Evolutionary conservation across 2,113 vertebrate species (phyloP).

Genomic region (Phyllostomus discolor): DNA sequence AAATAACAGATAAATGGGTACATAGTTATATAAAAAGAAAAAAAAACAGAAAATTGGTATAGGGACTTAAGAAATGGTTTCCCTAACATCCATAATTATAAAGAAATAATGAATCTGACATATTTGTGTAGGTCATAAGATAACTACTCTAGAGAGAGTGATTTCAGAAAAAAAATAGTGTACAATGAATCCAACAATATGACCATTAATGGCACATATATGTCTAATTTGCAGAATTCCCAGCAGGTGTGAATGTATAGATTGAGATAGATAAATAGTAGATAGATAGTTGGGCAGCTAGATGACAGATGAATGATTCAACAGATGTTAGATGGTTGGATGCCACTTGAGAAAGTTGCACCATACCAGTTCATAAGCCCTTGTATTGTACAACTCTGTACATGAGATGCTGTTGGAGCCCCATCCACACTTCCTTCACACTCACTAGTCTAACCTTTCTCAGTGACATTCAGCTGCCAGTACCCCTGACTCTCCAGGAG

Average conservation of each 20-base stretch:
- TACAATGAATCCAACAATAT: not conserved
- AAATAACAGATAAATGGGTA: not conserved
- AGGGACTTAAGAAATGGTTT: not conserved
- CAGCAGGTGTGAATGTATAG: not conserved
- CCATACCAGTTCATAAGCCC: not conserved
- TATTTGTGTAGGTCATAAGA: not conserved
- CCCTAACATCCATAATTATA: not conserved
- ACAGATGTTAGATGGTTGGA: too few relatives aligned
- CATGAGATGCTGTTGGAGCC: not conserved
- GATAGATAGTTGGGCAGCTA: not conserved
- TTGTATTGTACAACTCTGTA: not conserved
- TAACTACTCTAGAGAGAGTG: not conserved
- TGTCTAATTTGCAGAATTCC: not conserved
- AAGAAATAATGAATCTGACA: not conserved
- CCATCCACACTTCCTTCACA: not conserved
- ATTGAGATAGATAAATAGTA: not conserved
- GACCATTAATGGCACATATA: not conserved
- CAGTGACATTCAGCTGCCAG: not conserved
- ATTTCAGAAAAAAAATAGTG: not conserved
- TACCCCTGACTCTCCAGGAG: not conserved
- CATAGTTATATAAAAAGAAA: not conserved
- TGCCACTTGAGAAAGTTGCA: not conserved
- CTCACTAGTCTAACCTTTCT: not conserved
- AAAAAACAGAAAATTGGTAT: not conserved
- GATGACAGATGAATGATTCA: not conserved